These are phyloP conservation scores for Phoenicopterus ruber DNA, from an alignment of 2,113 vertebrate species.

Conservation along the genomic window DNA sequence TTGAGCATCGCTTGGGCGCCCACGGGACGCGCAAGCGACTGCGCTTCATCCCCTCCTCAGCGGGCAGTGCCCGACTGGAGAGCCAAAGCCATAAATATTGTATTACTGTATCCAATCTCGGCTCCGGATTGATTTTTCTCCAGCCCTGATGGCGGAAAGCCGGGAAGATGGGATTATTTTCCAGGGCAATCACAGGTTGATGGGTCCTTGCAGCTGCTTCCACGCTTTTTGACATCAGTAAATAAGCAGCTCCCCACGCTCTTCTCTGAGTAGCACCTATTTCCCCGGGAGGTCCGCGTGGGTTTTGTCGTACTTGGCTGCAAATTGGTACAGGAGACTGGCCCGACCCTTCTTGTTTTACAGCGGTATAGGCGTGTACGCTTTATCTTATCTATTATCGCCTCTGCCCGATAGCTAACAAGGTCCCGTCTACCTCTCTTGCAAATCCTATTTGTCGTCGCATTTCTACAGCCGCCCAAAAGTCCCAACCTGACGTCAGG, in stretches of 20 bases:
- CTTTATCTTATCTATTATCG: slow-evolving; percentile 52
- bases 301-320: neutral
- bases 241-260: slow-evolving; percentile 2
- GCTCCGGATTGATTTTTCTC: slow-evolving; percentile 58
- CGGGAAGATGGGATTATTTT: slow-evolving; percentile 60
- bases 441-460: neutral
- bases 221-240: slow-evolving; percentile 7
- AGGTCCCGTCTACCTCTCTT: neutral
- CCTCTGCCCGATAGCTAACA: neutral
- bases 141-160: neutral
- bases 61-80: neutral
- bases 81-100: slow-evolving; percentile 50
- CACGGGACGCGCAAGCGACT: neutral
- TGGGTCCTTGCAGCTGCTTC: slow-evolving; percentile 65
- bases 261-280: neutral
- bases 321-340: slow-evolving; percentile 26
- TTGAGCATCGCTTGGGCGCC: neutral
- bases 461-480: neutral
- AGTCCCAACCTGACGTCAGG: neutral
- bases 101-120: slow-evolving; percentile 49
- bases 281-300: neutral
- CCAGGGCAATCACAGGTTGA: slow-evolving; percentile 50
- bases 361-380: neutral
- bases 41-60: neutral
- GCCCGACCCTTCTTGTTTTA: neutral